Percentiles rank a stretch among this genome's conserved stretches.
Evolutionary conservation across 1,140 invertebrate genomes (phyloP).

Genomic region (Dryas iulia): DNA sequence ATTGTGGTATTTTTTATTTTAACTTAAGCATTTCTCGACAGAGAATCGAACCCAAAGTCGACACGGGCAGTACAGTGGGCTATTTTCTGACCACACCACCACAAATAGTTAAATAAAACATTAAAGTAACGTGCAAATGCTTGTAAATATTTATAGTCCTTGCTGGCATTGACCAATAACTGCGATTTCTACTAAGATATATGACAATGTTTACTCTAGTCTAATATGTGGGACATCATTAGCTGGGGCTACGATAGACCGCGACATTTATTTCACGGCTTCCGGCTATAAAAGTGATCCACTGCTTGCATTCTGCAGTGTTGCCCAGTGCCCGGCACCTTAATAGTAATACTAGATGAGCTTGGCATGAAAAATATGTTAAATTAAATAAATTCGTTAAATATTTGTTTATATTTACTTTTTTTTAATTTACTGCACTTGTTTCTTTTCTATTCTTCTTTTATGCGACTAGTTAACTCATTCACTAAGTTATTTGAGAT

Average conservation of each 20-base stretch:
- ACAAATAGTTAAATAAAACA: too few species aligned
- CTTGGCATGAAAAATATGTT: conserved; percentile 7
- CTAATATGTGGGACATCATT: conserved; percentile 66
- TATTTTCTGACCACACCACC: too few species aligned
- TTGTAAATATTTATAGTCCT: too few species aligned
- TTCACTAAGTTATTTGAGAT: too few species aligned
- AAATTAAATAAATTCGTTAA: background rate
- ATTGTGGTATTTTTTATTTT: background rate
- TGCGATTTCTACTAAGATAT: background rate
- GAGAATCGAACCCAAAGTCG: background rate
- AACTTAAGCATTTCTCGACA: background rate
- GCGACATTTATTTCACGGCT: conserved; percentile 79
- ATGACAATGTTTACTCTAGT: conserved; percentile 41
- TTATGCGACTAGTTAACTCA: too few species aligned
- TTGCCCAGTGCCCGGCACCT: conserved; percentile 40
- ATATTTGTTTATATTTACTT: background rate
- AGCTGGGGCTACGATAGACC: conserved; percentile 68
- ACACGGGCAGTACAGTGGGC: too few species aligned
- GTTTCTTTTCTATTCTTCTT: too few species aligned
- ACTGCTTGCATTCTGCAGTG: conserved; percentile 74
- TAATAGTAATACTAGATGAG: conserved; percentile 29
- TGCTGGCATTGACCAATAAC: conserved; percentile 8
- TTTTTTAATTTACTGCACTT: background rate
- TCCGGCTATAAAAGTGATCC: conserved; percentile 80
- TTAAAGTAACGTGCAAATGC: too few species aligned